Evolutionary conservation across 2,797 vertebrate genomes (phyloP), one percentile per base, ranked within the genome.

Genomic region (Pangasius krempfi): DNA sequence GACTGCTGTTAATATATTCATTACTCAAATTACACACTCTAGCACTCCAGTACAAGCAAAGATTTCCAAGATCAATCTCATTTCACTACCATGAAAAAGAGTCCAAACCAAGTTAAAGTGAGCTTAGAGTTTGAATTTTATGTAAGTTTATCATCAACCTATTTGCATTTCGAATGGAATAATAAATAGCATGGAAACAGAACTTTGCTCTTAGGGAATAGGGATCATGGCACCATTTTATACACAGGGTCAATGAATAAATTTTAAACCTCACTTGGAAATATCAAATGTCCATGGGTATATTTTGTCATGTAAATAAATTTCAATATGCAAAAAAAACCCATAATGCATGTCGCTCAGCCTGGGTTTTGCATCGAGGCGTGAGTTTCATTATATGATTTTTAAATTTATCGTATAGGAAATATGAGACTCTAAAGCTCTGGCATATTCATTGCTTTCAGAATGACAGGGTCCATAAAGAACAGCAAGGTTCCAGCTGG

Each of bases 381-480:
- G n/a, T 58, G n/a, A 18, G 33, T 12, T 88, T 70, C n/a, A 25
- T 4, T n/a, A 37, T 13, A 8, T 13, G 4, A 52, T n/a, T 84
- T 30, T 5, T 37, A 37, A 70, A 84, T 84, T 54, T 44, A 68
- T 87, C n/a, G 50, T 47, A 9, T 14, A 27, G 72, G 60, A 90
- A 75, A 89, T 90, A 90, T 64, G 78, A 83, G 75, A 73, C 88
- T 86, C 80, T 93, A 89, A 91, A 91, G 91, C 54, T 7, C 3
- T 73, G 56, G 60, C 56, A 76, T 40, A 72, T 68, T 83, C 54
- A 79, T 86, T 90, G 52, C 88, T 86, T 86, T 75, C 72, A 82
- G 60, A 92, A 90, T 87, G 89, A 92, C 90, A 92, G 44, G 73
- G 22, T 90, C 86, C 80, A 90, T 90, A 84, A 90, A 91, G 88